phyloP scores from a whole-genome alignment of 2,888 invertebrate genomes.

The Polyommatus iphigenia region DNA sequence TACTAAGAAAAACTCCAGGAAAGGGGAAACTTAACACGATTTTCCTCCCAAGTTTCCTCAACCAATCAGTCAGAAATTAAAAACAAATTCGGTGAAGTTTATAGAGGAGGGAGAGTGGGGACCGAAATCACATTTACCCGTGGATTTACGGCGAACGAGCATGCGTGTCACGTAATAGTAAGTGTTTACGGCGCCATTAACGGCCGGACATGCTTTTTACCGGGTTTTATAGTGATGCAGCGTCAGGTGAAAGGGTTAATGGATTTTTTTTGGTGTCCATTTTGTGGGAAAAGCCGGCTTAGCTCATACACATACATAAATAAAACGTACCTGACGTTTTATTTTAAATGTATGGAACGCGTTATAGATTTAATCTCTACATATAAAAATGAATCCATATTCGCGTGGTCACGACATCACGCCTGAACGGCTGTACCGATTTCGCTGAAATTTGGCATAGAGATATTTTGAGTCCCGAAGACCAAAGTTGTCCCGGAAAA shows the following conservation, averaged over 20 bases:
- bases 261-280: neutral
- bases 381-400: no score
- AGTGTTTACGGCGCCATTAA: conserved; percentile 5
- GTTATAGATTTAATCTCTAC: no score
- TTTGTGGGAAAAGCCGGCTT: neutral
- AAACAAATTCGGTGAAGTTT: conserved; percentile 14
- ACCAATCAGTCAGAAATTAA: conserved; percentile 17
- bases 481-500: no score
- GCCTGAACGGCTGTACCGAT: no score
- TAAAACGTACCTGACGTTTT: no score
- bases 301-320: no score
- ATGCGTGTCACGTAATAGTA: conserved; percentile 19
- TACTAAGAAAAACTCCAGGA: neutral
- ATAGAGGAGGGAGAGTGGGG: neutral
- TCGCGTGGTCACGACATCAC: no score
- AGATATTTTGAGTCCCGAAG: no score
- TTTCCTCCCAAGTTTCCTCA: neutral
- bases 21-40: conserved; percentile 2
- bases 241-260: neutral
- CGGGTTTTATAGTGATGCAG: conserved; percentile 10
- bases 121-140: conserved; percentile 14
- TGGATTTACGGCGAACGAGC: conserved; percentile 2
- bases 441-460: no score
- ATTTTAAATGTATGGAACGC: no score
- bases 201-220: neutral